These are phyloP conservation scores for Magallana gigas DNA, from an alignment of 1,140 invertebrate species.

Conservation along the genomic window DNA sequence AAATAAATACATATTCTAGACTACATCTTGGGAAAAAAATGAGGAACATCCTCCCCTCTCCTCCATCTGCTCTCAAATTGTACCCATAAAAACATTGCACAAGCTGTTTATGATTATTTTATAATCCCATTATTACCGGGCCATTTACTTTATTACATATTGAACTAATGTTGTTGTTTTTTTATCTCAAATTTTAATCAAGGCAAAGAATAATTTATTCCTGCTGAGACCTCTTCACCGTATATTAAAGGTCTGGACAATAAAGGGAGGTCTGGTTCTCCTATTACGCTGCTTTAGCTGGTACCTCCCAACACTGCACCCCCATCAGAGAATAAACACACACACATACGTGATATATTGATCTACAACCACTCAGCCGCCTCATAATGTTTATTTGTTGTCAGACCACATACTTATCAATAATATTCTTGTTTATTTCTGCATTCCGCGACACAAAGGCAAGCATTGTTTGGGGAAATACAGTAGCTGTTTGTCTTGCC, in stretches of 20 bases:
- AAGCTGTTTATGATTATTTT: too few relatives aligned
- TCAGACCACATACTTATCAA: slow-evolving; percentile 6
- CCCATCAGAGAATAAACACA: background rate
- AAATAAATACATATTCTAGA: too few relatives aligned
- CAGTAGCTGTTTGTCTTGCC: slow-evolving; percentile 12
- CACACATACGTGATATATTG: background rate
- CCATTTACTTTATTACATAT: too few relatives aligned
- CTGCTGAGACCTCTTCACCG: background rate
- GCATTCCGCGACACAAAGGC: background rate
- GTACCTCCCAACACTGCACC: background rate
- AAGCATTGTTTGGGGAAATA: background rate
- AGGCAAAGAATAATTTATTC: slow-evolving; percentile 21
- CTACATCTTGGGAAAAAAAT: too few relatives aligned
- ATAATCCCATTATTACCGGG: too few relatives aligned
- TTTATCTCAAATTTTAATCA: too few relatives aligned
- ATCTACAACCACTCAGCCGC: background rate
- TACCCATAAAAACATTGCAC: too few relatives aligned
- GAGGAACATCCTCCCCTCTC: too few relatives aligned
- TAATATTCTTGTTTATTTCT: slow-evolving; percentile 20
- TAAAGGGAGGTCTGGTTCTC: too few relatives aligned
- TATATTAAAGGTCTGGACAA: too few relatives aligned
- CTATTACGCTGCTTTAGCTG: background rate
- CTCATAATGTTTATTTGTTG: slow-evolving; percentile 13
- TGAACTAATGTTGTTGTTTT: too few relatives aligned
- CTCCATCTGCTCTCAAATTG: too few relatives aligned